Evolutionary conservation across 2,113 vertebrate genomes (phyloP).

Genomic region (Rafetus swinhoei): DNA sequence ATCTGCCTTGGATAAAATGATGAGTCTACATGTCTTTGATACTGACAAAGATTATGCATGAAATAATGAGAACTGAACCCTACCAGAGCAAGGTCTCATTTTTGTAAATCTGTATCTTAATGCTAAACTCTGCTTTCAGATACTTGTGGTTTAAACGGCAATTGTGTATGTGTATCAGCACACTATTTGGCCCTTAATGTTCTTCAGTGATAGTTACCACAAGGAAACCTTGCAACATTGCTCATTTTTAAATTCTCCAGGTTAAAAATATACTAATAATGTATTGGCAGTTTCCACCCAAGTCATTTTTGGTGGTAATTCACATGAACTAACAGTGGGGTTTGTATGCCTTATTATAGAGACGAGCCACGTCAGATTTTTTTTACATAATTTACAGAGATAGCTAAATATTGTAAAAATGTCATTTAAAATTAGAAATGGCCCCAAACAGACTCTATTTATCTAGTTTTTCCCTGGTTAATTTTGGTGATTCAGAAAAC

Average conservation of each 20-base stretch:
- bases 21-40: neutral
- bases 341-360: neutral
- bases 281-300: neutral
- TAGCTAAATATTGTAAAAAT: neutral
- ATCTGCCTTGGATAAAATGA: neutral
- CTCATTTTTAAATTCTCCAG: neutral
- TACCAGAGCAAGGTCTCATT: neutral
- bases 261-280: neutral
- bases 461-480: neutral
- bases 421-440: neutral
- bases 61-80: neutral
- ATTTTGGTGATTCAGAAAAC: neutral
- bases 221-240: fast-evolving
- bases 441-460: neutral
- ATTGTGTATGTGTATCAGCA: neutral
- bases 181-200: neutral
- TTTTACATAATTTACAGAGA: neutral
- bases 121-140: neutral
- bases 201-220: neutral
- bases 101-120: neutral
- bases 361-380: neutral
- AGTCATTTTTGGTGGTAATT: neutral
- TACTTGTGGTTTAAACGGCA: neutral
- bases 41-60: neutral
- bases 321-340: too few species aligned